Percentiles rank a stretch among this genome's conserved stretches.
Evolutionary conservation across 2,113 vertebrate species (phyloP).

Genomic region (Corythaixoides concolor): DNA sequence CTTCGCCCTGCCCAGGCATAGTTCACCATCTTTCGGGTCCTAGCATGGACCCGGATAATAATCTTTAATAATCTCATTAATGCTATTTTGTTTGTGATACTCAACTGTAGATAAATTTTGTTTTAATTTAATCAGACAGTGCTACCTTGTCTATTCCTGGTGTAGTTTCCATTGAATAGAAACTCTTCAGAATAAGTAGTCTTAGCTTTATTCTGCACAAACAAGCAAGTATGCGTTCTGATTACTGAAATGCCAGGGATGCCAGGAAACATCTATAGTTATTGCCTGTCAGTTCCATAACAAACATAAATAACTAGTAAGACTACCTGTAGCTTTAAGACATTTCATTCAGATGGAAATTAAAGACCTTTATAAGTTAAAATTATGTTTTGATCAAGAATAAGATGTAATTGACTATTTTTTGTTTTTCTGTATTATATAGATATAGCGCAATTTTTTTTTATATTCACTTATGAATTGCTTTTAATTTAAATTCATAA

Average conservation of each 20-base stretch:
- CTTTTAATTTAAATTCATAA: neutral
- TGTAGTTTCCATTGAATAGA: neutral
- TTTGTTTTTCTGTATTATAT: neutral
- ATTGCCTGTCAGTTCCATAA: neutral
- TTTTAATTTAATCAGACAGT: neutral
- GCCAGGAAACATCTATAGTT: neutral
- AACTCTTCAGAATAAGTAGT: neutral
- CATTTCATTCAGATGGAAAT: neutral
- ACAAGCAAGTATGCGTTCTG: neutral
- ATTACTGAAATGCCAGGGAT: neutral
- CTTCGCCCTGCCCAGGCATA: neutral
- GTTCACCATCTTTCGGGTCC: neutral
- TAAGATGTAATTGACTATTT: neutral
- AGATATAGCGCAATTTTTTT: accelerated
- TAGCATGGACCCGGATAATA: neutral
- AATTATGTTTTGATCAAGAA: neutral
- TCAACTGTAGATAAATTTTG: neutral
- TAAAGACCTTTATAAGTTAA: neutral
- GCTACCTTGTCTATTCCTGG: neutral
- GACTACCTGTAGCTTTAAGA: neutral
- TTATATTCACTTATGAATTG: neutral
- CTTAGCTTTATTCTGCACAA: neutral
- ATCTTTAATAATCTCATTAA: neutral
- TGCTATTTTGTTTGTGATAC: neutral
- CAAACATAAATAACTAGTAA: neutral